Evolutionary conservation across 2,113 vertebrate species (phyloP).

Genomic region (Mystacornis crossleyi): DNA sequence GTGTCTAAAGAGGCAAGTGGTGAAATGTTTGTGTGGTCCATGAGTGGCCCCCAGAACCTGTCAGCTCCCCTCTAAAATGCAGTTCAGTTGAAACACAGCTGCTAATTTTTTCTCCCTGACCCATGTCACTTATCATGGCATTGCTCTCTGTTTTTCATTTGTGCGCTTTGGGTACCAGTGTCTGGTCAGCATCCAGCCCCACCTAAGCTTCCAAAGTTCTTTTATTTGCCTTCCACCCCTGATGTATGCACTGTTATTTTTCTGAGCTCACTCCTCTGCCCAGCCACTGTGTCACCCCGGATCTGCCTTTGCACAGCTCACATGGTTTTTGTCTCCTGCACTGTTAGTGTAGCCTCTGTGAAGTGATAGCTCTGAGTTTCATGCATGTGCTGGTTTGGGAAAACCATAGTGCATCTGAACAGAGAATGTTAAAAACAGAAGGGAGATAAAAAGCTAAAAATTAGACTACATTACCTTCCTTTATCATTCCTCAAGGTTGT

Average conservation of each 20-base stretch:
- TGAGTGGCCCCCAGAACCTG: neutral
- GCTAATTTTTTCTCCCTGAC: neutral
- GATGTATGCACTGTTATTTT: neutral
- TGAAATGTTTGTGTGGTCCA: neutral
- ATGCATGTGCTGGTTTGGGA: too few species aligned
- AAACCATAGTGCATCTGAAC: neutral
- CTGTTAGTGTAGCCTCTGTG: neutral
- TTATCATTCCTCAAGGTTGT: neutral
- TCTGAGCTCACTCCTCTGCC: neutral
- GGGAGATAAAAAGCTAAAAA: neutral
- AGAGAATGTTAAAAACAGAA: neutral
- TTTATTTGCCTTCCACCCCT: neutral
- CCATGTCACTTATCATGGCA: neutral
- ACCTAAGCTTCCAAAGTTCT: neutral
- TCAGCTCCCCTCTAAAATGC: neutral
- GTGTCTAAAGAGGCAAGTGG: neutral
- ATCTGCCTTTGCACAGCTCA: fast-evolving
- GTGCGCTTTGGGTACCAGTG: neutral
- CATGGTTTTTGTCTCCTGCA: neutral
- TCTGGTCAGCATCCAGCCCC: neutral
- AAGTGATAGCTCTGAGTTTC: neutral
- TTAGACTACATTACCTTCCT: neutral
- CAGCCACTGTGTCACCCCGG: neutral
- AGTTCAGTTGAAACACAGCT: neutral
- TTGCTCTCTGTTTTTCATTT: neutral